Conservation (phyloP, 1,140 invertebrate species). For the Bemisia tabaci region DNA sequence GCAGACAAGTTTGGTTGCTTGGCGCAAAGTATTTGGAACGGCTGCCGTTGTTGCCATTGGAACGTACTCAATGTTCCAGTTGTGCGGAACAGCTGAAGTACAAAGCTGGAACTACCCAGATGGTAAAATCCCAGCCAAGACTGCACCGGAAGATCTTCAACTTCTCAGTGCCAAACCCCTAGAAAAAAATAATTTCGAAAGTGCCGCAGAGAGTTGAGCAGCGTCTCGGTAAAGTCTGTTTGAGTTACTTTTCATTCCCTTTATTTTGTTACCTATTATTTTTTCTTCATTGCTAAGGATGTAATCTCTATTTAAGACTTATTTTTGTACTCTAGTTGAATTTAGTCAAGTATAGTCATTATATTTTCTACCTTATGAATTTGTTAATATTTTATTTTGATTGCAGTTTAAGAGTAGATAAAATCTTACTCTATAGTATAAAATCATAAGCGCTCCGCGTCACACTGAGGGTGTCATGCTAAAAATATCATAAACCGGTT, state of each 20-base stretch:
- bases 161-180: background rate
- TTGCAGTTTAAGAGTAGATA: no score
- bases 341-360: background rate
- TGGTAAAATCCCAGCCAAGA: constrained; percentile 13
- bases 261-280: background rate
- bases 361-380: background rate
- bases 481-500: no score
- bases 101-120: constrained; percentile 44
- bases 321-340: background rate
- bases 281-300: background rate
- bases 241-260: no score
- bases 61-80: constrained; percentile 53
- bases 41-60: constrained; percentile 44
- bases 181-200: background rate
- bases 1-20: constrained; percentile 46
- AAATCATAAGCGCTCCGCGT: no score
- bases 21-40: constrained; percentile 57
- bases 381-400: constrained; percentile 1
- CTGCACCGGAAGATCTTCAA: constrained; percentile 1
- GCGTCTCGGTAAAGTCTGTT: no score
- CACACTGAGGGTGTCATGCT: no score
- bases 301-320: background rate
- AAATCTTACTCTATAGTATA: no score
- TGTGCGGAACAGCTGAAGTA: constrained; percentile 49
- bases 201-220: background rate